Evolutionary conservation across 2,113 vertebrate genomes (phyloP), one percentile per base, ranked within the genome.

Genomic region (Suncus etruscus): DNA sequence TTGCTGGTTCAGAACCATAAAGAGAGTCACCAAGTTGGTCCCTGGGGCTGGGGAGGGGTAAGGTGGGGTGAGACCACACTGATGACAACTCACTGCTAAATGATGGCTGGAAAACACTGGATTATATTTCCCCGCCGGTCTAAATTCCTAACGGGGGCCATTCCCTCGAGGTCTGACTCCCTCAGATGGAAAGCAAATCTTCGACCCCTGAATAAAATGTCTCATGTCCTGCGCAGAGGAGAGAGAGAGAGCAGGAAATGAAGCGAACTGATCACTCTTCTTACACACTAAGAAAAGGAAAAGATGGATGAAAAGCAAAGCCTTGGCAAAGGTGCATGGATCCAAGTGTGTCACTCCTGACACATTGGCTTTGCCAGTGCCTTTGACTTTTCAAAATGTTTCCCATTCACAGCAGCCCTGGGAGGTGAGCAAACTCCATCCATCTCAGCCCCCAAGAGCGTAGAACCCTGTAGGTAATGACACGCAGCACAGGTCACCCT

Each of bases 81-180:
- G 87, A 89, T 93, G 94, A 94, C 95, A 95, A 84, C 89, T 84
- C 48, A 85, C 66, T 87, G 89, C 86, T 95, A 93, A 95, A 93
- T 82, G 95, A 94, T 95, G 92, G 78, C 93, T 94, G 89, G 77
- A 93, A 93, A 93, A 94, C 89, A 87, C 87, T 65, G 91, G 92
- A 93, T 94, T 93, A 61, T 92, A 77, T 95, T 95, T 94, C 92
- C 85, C 89, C 81, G 93, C 87, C 39, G 20, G 91, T 87, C 58
- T 32, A 68, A 90, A 94, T 88, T 92, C 94, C 92, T 95, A 66
- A 78, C 48, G 91, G 89, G 83, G 69, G 82, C 78, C 89, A 25
- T 74, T 92, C 82, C 81, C 91, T 63, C 0, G 69, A 82, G 94
- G 70, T 70, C 78, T 45, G 2, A 68, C 78, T 74, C 66, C 91